Evolutionary conservation across 2,888 invertebrate species (phyloP).

Genomic region (Penaeus monodon): DNA sequence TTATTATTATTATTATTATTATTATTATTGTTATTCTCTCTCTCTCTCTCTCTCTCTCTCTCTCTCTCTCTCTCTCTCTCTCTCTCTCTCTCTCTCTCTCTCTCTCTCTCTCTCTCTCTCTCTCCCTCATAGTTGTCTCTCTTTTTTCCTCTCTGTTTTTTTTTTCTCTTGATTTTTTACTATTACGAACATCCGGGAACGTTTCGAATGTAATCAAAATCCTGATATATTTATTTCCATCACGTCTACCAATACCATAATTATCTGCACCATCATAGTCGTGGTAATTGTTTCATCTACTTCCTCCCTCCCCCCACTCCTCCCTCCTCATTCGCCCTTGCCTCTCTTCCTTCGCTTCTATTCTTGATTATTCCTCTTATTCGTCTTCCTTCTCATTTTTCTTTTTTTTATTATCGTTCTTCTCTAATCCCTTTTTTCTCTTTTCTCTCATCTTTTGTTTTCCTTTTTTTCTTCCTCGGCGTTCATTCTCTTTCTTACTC

Average conservation of each 20-base stretch:
- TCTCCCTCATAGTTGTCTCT: neutral
- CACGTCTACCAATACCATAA: too few species aligned
- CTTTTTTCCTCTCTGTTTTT: neutral
- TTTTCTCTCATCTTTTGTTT: neutral
- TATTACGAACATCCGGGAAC: neutral
- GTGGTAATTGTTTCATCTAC: too few species aligned
- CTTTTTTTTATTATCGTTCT: neutral
- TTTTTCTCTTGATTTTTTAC: neutral
- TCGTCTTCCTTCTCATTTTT: neutral
- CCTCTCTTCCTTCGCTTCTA: neutral
- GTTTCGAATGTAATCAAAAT: too few species aligned
- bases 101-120: neutral
- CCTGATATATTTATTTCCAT: too few species aligned
- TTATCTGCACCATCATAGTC: too few species aligned
- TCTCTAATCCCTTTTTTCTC: neutral
- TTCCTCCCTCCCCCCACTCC: neutral
- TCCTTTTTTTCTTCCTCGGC: conserved; percentile 1
- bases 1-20: too few species aligned
- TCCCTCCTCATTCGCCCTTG: neutral
- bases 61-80: neutral
- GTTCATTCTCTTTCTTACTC: neutral
- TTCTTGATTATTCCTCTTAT: neutral
- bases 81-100: neutral
- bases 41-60: neutral
- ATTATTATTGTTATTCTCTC: neutral